A percentile compares a stretch with the other conserved stretches of the same genome.
These are phyloP conservation scores for Blomia tropicalis DNA, from an alignment of 2,888 invertebrate genomes.

Conservation along the genomic window DNA sequence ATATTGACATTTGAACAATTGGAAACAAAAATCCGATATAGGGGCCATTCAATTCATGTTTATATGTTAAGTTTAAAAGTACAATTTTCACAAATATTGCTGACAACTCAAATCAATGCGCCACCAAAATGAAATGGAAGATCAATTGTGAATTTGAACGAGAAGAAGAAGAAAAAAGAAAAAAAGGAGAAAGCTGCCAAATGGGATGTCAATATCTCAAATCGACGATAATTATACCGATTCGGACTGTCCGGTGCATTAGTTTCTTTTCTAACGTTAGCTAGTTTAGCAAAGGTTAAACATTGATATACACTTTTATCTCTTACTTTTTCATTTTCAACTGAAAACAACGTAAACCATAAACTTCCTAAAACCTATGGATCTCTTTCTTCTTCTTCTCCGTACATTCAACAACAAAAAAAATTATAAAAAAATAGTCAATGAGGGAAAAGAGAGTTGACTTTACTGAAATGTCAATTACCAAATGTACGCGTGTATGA, in stretches of 20 bases:
- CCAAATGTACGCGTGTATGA: neutral
- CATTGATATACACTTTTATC: neutral
- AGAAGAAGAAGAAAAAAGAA: too few relatives aligned
- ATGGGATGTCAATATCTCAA: slow-evolving; percentile 14
- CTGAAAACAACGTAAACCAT: neutral
- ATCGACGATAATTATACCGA: slow-evolving; percentile 10
- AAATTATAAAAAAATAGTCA: neutral
- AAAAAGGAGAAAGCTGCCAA: too few relatives aligned
- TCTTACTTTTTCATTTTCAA: neutral
- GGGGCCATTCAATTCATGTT: neutral
- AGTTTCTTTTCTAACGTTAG: neutral
- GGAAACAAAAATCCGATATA: neutral
- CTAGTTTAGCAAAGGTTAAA: too few relatives aligned
- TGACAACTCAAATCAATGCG: too few relatives aligned
- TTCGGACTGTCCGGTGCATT: too few relatives aligned
- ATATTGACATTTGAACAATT: slow-evolving; percentile 3
- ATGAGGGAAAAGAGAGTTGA: too few relatives aligned
- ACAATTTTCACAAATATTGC: too few relatives aligned
- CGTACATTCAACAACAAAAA: neutral
- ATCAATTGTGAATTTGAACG: too few relatives aligned
- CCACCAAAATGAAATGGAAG: too few relatives aligned
- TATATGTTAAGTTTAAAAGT: neutral
- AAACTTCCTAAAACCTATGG: slow-evolving; percentile 12
- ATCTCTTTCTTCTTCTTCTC: neutral
- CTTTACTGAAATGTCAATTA: slow-evolving; percentile 12